These are phyloP conservation scores for Papilio machaon DNA, from an alignment of 1,140 invertebrate species.

Conservation along the genomic window DNA sequence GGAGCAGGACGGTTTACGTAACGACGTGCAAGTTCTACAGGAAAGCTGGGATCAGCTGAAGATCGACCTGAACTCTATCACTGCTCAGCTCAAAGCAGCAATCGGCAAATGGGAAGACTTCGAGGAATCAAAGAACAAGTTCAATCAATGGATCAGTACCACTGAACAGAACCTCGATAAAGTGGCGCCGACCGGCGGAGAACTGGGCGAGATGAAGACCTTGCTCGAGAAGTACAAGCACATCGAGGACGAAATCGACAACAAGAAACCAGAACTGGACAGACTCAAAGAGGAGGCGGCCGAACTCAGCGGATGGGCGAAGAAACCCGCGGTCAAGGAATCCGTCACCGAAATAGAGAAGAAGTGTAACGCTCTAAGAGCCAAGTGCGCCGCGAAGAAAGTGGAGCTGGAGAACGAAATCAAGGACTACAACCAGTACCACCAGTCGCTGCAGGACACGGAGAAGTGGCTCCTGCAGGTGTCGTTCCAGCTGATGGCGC, in stretches of 20 bases:
- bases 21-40: conserved; percentile 88
- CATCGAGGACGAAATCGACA: conserved; percentile 88
- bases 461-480: conserved; percentile 98
- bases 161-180: conserved; percentile 85
- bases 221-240: conserved; percentile 92
- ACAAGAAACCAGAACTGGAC: conserved; percentile 88
- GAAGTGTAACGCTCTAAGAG: conserved; percentile 85
- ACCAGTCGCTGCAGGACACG: conserved; percentile 94
- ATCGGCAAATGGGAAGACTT: conserved; percentile 92
- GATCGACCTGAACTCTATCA: conserved; percentile 90
- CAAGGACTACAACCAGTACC: conserved; percentile 93
- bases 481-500: conserved; percentile 97
- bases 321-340: conserved; percentile 84
- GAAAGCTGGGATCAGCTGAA: conserved; percentile 92
- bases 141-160: conserved; percentile 88
- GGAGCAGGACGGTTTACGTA: conserved; percentile 89
- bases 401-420: conserved; percentile 89
- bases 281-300: conserved; percentile 87
- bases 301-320: conserved; percentile 87
- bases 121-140: conserved; percentile 85
- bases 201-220: conserved; percentile 95
- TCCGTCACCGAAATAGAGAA: conserved; percentile 85
- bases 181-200: conserved; percentile 88
- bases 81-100: conserved; percentile 89
- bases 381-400: conserved; percentile 84